phyloP scores from a whole-genome alignment of 2,797 vertebrate species.

The Pipistrellus pipistrellus region DNA sequence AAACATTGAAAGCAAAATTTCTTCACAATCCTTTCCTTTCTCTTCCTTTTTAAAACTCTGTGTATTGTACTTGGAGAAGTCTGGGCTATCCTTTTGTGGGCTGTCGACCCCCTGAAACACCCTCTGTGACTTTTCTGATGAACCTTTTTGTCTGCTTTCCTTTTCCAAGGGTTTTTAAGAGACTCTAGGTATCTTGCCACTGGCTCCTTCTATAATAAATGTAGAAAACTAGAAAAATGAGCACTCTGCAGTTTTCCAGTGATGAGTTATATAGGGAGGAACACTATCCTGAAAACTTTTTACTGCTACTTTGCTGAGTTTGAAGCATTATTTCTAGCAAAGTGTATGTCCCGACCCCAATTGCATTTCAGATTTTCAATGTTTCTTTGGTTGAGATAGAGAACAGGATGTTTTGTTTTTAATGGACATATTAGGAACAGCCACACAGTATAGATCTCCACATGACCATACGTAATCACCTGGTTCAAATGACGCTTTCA shows the following conservation, averaged over 20 bases:
- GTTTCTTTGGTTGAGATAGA: slow-evolving; percentile 1
- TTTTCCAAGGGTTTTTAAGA: neutral
- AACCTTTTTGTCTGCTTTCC: neutral
- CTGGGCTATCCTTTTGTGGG: neutral
- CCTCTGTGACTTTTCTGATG: neutral
- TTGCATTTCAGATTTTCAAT: neutral
- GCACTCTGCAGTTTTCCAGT: neutral
- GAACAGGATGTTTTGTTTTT: neutral
- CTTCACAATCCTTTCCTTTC: neutral
- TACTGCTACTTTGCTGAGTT: neutral
- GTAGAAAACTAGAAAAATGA: neutral
- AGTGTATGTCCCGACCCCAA: neutral
- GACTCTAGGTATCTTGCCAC: neutral
- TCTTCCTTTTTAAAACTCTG: neutral
- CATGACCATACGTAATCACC: fast-evolving
- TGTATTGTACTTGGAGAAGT: neutral
- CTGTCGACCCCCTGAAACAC: neutral
- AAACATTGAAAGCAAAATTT: neutral
- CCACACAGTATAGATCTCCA: neutral
- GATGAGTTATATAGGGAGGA: neutral
- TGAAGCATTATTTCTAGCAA: slow-evolving; percentile 27
- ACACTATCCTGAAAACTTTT: neutral
- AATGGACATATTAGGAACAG: neutral
- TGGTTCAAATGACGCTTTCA: neutral
- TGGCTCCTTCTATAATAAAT: neutral